A percentile compares a stretch with the other conserved stretches of the same genome.
Conservation (phyloP, 1,140 invertebrate genomes). For the Meloidogyne exigua region DNA sequence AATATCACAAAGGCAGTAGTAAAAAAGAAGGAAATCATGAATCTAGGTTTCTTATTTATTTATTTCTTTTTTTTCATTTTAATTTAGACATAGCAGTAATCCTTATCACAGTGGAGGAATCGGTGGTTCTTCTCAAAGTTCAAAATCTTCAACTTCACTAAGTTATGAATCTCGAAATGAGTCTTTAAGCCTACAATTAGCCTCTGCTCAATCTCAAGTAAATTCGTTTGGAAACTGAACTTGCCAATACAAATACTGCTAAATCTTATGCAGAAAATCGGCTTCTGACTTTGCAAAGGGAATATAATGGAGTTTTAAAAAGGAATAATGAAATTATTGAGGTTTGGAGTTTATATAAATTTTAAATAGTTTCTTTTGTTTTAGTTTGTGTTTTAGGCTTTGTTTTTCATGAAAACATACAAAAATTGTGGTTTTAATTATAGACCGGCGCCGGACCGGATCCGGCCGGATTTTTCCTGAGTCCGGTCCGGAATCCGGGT, state of each 20-base stretch:
- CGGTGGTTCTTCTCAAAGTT: neutral
- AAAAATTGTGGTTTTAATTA: no score
- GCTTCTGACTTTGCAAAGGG: conserved; percentile 18
- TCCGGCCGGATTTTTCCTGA: no score
- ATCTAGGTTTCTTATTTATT: neutral
- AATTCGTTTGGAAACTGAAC: conserved; percentile 25
- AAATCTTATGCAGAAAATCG: conserved; percentile 28
- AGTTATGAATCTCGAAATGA: conserved; percentile 14
- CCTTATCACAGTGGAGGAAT: neutral
- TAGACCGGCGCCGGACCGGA: no score
- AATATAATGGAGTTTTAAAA: conserved; percentile 13
- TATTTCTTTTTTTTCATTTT: no score
- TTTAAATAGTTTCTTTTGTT: neutral
- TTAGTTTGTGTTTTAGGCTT: no score
- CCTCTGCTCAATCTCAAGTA: conserved; percentile 26
- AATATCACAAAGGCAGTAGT: neutral
- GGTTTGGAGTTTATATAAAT: neutral
- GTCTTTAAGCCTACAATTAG: conserved; percentile 25
- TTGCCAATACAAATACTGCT: conserved; percentile 8
- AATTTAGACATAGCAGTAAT: neutral
- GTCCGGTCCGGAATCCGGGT: no score
- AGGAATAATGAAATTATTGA: conserved; percentile 27
- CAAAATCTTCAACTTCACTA: neutral
- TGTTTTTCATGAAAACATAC: no score
- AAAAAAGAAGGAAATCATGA: neutral